These are phyloP conservation scores for Hydriomena furcata DNA, from an alignment of 2,888 invertebrate genomes.

Conservation along the genomic window DNA sequence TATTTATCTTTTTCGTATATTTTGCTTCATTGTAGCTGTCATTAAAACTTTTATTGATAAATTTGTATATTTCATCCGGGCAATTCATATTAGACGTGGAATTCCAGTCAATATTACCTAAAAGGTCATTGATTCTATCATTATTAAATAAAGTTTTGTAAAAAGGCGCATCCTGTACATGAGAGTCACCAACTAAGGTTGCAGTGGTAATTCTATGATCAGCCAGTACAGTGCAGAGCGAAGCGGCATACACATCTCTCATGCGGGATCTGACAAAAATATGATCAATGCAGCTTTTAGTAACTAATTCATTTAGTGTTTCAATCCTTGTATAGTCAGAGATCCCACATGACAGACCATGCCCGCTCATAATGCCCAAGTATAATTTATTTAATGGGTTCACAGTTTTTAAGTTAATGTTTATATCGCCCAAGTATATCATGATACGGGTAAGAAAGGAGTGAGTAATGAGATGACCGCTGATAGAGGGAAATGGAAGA, in stretches of 20 bases:
- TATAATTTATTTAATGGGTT: background rate
- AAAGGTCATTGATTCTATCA: background rate
- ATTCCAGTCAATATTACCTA: background rate
- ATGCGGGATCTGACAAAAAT: background rate
- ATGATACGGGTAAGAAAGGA: too few relatives aligned
- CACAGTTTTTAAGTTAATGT: background rate
- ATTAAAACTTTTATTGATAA: background rate
- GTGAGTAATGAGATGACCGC: too few relatives aligned
- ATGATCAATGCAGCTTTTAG: slow-evolving; percentile 4
- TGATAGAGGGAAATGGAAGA: too few relatives aligned
- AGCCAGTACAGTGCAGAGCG: slow-evolving; percentile 3
- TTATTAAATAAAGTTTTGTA: background rate
- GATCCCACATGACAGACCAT: background rate
- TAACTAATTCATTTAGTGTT: background rate
- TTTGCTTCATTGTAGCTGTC: background rate
- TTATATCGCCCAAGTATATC: background rate
- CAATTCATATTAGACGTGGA: background rate
- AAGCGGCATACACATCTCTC: background rate
- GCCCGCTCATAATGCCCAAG: background rate
- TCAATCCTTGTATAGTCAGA: slow-evolving; percentile 2
- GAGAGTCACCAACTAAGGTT: background rate
- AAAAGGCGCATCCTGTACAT: background rate
- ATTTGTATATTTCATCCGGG: background rate
- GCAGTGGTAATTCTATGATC: background rate
- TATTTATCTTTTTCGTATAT: background rate